phyloP scores from a whole-genome alignment of 64 coral and sea anemone genomes.

The Actinia equina region DNA sequence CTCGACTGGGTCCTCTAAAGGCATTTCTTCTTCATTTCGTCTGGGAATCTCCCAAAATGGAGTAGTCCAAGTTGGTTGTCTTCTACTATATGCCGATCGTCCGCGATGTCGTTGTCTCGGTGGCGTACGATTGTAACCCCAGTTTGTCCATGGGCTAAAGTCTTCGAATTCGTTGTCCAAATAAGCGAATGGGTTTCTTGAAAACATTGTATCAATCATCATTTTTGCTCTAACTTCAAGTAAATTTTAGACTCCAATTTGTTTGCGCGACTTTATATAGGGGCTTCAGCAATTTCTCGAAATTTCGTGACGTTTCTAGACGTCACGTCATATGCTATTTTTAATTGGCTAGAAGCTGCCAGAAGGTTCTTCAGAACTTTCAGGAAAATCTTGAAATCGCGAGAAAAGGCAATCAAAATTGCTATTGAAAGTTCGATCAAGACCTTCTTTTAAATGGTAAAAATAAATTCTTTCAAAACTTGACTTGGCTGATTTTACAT shows the following conservation, averaged over 20 bases:
- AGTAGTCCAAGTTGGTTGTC: not conserved
- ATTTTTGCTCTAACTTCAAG: not conserved
- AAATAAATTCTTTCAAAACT: no score
- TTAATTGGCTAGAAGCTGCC: not conserved
- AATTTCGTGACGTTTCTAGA: not conserved
- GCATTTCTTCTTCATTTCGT: not conserved
- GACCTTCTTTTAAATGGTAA: no score
- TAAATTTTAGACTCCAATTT: not conserved
- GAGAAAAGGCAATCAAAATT: not conserved
- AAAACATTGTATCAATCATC: not conserved
- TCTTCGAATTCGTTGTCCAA: not conserved
- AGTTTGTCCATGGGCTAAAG: not conserved
- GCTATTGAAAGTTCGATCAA: not conserved
- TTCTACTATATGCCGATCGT: not conserved
- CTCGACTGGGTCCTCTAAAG: not conserved
- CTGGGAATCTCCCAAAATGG: not conserved
- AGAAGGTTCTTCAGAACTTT: not conserved
- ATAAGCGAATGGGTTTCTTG: not conserved
- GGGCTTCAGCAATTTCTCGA: not conserved
- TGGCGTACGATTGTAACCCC: not conserved
- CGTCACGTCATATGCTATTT: slow-evolving; percentile 6
- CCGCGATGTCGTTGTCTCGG: not conserved
- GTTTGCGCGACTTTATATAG: not conserved
- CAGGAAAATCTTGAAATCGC: not conserved
- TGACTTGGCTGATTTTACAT: no score